Percentiles rank a stretch among this genome's conserved stretches.
phyloP scores from a whole-genome alignment of 2,888 invertebrate genomes.

The Sympetrum striolatum region DNA sequence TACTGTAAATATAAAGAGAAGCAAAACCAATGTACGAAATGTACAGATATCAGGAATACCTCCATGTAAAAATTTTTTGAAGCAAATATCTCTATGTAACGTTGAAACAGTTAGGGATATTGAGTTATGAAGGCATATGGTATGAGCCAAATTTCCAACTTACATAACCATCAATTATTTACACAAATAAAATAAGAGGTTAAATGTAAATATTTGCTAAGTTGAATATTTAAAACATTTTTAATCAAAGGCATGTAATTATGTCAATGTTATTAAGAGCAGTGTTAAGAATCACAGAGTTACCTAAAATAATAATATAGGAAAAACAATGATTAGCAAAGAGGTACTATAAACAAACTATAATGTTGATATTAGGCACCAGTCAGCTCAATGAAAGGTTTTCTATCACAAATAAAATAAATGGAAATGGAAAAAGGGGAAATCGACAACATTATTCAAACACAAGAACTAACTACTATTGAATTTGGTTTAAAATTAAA shows the following conservation, averaged over 20 bases:
- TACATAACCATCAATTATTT: too few relatives aligned
- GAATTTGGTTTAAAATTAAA: too few relatives aligned
- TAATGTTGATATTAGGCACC: too few relatives aligned
- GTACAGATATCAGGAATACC: slow-evolving; percentile 21
- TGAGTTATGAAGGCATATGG: not conserved
- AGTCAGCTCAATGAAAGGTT: too few relatives aligned
- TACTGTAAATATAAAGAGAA: slow-evolving; percentile 38
- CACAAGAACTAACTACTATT: too few relatives aligned
- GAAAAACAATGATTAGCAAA: too few relatives aligned
- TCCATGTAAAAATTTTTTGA: not conserved
- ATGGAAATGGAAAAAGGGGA: too few relatives aligned
- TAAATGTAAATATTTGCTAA: not conserved
- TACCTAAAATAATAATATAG: not conserved
- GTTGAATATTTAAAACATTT: too few relatives aligned
- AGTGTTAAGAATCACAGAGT: not conserved
- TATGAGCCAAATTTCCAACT: not conserved
- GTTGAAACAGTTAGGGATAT: not conserved
- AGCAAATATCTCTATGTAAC: not conserved
- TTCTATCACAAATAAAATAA: too few relatives aligned
- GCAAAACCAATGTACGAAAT: not conserved
- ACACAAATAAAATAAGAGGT: not conserved
- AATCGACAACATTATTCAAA: too few relatives aligned
- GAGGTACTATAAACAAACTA: too few relatives aligned
- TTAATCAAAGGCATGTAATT: not conserved
- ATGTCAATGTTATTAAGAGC: not conserved